Percentiles rank a stretch among this genome's conserved stretches.
Evolutionary conservation across 2,113 vertebrate genomes (phyloP).

Genomic region (Nothocercus julius): DNA sequence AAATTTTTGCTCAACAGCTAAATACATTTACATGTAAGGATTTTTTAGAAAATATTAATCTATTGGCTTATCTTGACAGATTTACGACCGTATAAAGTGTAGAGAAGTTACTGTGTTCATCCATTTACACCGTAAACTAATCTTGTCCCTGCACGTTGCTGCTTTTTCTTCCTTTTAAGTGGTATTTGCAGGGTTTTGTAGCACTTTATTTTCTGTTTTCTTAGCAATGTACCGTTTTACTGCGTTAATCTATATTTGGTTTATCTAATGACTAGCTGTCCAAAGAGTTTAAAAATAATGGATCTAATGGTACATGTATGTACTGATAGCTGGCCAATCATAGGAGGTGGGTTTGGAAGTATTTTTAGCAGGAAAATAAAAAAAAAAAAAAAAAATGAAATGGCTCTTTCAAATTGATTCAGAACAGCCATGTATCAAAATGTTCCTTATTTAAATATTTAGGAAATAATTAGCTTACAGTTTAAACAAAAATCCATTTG

Average conservation of each 20-base stretch:
- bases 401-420: not conserved
- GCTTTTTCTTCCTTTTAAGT: slow-evolving; percentile 54
- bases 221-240: slow-evolving; percentile 21
- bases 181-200: not conserved
- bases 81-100: slow-evolving; percentile 29
- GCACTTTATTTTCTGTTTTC: slow-evolving; percentile 59
- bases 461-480: slow-evolving; percentile 1
- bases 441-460: slow-evolving; percentile 46
- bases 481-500: slow-evolving; percentile 15
- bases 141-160: slow-evolving; percentile 64
- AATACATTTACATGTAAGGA: slow-evolving; percentile 48
- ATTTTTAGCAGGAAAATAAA: not conserved
- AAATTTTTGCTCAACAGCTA: slow-evolving; percentile 50
- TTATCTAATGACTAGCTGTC: slow-evolving; percentile 33
- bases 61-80: slow-evolving; percentile 63
- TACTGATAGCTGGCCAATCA: not conserved
- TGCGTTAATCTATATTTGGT: slow-evolving; percentile 34
- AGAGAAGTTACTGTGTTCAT: slow-evolving; percentile 61
- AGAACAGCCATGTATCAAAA: not conserved
- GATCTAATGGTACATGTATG: not conserved
- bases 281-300: slow-evolving; percentile 49
- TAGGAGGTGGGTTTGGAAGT: not conserved
- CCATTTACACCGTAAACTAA: slow-evolving; percentile 45
- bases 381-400: not conserved
- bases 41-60: not conserved